These are phyloP conservation scores for Siniperca undulata DNA, from an alignment of 2,797 vertebrate species.

Conservation along the genomic window DNA sequence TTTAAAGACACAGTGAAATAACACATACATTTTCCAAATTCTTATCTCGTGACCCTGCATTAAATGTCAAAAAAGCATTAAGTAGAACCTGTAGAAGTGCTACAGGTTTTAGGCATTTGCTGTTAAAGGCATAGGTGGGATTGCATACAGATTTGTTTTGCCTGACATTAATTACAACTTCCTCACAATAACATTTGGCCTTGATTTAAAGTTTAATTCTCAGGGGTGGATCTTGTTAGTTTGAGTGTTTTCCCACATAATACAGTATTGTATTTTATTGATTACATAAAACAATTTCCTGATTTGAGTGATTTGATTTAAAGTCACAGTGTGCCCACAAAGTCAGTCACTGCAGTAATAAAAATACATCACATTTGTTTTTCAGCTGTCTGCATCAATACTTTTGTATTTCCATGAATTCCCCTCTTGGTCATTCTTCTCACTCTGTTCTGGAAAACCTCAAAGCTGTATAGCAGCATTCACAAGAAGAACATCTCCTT, in stretches of 20 bases:
- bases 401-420: not conserved
- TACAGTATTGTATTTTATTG: not conserved
- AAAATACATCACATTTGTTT: not conserved
- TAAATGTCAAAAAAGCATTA: no score
- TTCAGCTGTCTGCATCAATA: not conserved
- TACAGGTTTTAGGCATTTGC: no score
- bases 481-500: not conserved
- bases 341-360: not conserved
- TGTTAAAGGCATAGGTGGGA: not conserved
- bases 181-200: not conserved
- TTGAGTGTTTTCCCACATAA: not conserved
- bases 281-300: not conserved
- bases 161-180: not conserved
- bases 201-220: not conserved
- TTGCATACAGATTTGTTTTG: conserved; percentile 12
- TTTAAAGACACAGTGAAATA: not conserved
- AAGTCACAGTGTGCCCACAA: not conserved
- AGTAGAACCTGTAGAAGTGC: no score
- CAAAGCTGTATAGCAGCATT: not conserved
- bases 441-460: not conserved
- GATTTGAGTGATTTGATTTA: not conserved
- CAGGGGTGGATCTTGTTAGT: not conserved
- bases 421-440: not conserved
- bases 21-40: no score
- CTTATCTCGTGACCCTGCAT: no score